Evolutionary conservation across 2,797 vertebrate species (phyloP).

Genomic region (Gouania willdenowi): DNA sequence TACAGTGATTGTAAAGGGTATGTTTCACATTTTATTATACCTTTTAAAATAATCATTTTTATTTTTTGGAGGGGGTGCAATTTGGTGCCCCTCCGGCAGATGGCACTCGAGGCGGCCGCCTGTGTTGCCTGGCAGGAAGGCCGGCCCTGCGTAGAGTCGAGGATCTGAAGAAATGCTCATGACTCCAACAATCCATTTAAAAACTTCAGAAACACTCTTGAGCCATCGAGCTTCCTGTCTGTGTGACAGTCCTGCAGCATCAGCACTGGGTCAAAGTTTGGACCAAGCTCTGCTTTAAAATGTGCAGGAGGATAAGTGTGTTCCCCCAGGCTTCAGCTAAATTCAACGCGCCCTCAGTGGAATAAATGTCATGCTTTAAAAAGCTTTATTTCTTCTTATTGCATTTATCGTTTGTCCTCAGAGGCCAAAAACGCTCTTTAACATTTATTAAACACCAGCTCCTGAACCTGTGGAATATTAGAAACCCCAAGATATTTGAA

Average conservation of each 20-base stretch:
- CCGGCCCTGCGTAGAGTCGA: no score
- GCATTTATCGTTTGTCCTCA: background rate
- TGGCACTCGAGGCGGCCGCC: no score
- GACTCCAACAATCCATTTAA: no score
- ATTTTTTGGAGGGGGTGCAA: no score
- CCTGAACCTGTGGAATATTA: conserved; percentile 8
- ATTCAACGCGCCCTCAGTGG: conserved; percentile 2
- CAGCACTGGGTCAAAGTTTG: conserved; percentile 7
- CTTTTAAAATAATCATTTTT: no score
- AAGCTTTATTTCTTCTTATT: conserved; percentile 1
- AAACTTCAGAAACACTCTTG: no score
- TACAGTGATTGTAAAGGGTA: no score
- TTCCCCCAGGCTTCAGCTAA: conserved; percentile 9
- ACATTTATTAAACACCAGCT: conserved; percentile 9
- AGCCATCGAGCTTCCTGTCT: no score
- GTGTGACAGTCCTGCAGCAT: conserved; percentile 8
- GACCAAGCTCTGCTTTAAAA: conserved; percentile 13
- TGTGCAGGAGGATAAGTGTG: background rate
- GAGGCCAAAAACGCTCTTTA: conserved; percentile 2
- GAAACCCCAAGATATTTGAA: conserved; percentile 4
- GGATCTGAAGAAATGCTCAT: no score
- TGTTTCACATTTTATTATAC: no score
- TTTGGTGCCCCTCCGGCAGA: no score
- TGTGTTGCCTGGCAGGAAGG: no score
- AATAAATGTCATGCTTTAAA: conserved; percentile 18